These are phyloP conservation scores for Ephialtes manifestator DNA, from an alignment of 2,888 invertebrate species.

Conservation along the genomic window DNA sequence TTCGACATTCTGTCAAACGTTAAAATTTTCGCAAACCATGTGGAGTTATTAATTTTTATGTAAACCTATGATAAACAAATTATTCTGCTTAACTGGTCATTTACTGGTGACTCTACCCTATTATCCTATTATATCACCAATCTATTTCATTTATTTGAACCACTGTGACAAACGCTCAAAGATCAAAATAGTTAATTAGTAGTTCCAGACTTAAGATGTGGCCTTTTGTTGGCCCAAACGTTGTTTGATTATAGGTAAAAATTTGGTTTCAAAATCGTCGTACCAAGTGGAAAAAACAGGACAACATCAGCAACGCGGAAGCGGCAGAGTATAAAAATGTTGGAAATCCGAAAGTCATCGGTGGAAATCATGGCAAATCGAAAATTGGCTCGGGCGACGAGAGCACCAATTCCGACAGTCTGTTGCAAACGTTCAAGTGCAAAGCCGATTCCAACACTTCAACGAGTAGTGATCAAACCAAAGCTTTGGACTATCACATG, in stretches of 20 bases:
- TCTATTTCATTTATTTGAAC: no score
- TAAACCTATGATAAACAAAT: no score
- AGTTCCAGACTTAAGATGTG: background rate
- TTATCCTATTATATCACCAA: no score
- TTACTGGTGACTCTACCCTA: no score
- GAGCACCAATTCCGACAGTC: conserved; percentile 66
- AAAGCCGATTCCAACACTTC: conserved; percentile 47
- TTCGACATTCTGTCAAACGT: no score
- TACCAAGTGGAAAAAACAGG: conserved; percentile 96
- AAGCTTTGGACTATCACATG: conserved; percentile 45
- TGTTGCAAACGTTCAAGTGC: conserved; percentile 46
- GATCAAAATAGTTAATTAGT: background rate
- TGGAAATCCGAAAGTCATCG: conserved; percentile 73
- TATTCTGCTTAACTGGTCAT: no score
- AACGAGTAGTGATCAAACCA: conserved; percentile 34
- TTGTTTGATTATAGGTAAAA: conserved; percentile 89
- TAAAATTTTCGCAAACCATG: no score
- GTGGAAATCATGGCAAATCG: conserved; percentile 42
- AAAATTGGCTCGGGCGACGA: conserved; percentile 64
- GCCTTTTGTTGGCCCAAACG: background rate
- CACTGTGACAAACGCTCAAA: no score
- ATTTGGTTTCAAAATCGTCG: conserved; percentile 96
- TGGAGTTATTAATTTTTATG: no score
- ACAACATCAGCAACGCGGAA: conserved; percentile 95
- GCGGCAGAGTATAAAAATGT: conserved; percentile 93